Conservation (phyloP, 2,888 invertebrate species). For the Ophioninae sp. region DNA sequence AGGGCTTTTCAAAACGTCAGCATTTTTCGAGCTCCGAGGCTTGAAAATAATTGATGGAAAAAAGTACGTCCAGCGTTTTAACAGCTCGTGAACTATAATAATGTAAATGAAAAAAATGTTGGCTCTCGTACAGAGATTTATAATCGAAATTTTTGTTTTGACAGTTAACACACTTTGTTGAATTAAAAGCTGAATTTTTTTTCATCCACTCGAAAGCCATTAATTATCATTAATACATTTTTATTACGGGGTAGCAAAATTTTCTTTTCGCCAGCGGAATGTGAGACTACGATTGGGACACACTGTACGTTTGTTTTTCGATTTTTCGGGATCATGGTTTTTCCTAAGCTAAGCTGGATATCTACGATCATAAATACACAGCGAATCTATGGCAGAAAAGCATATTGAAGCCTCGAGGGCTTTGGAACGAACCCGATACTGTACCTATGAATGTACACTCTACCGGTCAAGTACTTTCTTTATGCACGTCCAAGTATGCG, state of each 20-base stretch:
- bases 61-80: too few species aligned
- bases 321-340: conserved; percentile 24
- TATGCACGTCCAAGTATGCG: background rate
- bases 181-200: background rate
- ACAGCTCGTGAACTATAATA: background rate
- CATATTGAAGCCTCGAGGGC: conserved; percentile 28
- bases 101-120: background rate
- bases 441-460: conserved; percentile 26
- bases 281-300: background rate
- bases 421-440: conserved; percentile 32
- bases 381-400: conserved; percentile 33
- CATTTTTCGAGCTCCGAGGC: too few species aligned
- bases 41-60: too few species aligned
- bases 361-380: conserved; percentile 45
- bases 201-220: background rate
- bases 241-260: background rate
- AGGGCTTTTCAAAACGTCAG: too few species aligned
- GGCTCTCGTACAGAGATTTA: background rate
- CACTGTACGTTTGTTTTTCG: background rate
- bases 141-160: background rate
- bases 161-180: background rate
- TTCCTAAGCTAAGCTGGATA: background rate
- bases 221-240: background rate
- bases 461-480: background rate
- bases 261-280: background rate